These are phyloP conservation scores for Myotis lucifugus DNA, from an alignment of 2,113 vertebrate genomes.

Conservation along the genomic window DNA sequence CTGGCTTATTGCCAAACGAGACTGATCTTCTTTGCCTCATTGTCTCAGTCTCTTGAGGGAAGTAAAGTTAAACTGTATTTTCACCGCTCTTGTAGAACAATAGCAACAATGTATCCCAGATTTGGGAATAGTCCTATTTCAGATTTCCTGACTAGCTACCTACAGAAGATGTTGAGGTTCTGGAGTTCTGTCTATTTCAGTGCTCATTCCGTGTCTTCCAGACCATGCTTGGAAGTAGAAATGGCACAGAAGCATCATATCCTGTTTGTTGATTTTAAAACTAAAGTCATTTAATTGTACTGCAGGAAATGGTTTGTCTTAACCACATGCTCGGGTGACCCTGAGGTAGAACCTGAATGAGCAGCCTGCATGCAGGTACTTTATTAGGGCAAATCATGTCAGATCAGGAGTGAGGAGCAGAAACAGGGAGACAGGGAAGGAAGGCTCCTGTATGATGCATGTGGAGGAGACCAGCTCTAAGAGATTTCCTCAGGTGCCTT, in stretches of 20 bases:
- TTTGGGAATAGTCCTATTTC: neutral
- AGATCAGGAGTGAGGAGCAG: neutral
- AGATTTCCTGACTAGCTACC: neutral
- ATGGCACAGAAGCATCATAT: neutral
- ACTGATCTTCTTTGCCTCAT: neutral
- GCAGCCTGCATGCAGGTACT: too few relatives aligned
- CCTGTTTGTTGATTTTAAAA: neutral
- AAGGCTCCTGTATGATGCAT: neutral
- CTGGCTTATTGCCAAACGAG: constrained; percentile 23
- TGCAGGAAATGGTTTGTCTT: neutral
- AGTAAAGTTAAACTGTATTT: neutral
- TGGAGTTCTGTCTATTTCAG: neutral
- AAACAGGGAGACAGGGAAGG: neutral
- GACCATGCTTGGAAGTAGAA: neutral
- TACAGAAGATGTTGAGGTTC: neutral
- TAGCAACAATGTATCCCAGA: too few relatives aligned
- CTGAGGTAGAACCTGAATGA: neutral
- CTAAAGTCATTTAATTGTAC: neutral
- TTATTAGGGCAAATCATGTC: neutral
- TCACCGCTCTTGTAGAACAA: neutral
- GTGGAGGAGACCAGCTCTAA: neutral
- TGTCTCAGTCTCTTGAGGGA: neutral
- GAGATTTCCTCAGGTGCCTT: neutral
- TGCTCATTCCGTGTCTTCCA: neutral
- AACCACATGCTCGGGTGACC: neutral